Evolutionary conservation across 1,140 invertebrate genomes (phyloP).

Genomic region (Neotoxoptera formosana): DNA sequence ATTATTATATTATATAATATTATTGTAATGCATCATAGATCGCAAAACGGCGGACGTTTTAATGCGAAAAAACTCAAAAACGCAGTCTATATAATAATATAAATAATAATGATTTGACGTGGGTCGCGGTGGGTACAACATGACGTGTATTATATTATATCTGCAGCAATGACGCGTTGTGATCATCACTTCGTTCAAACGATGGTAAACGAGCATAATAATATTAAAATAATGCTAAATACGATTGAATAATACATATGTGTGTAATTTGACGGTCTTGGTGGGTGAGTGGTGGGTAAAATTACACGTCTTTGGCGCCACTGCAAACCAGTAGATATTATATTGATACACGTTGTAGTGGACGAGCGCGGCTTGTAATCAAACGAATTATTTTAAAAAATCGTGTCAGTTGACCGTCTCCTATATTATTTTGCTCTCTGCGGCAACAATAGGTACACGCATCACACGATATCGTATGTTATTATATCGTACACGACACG

Average conservation of each 20-base stretch:
- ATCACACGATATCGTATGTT: too few species aligned
- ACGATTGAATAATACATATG: too few species aligned
- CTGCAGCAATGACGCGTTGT: background rate
- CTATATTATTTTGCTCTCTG: background rate
- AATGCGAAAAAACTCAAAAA: background rate
- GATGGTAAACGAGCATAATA: background rate
- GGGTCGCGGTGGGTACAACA: too few species aligned
- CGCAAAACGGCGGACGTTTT: background rate
- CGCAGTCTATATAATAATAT: background rate
- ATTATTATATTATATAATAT: too few species aligned
- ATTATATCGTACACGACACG: background rate
- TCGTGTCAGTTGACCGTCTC: background rate
- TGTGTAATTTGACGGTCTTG: too few species aligned
- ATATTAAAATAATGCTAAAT: too few species aligned
- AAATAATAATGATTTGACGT: background rate
- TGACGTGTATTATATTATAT: background rate
- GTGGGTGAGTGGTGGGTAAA: too few species aligned
- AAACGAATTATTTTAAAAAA: background rate
- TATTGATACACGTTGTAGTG: background rate
- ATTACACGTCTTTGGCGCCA: too few species aligned
- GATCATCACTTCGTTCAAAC: background rate
- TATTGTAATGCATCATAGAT: too few species aligned
- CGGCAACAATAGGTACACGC: background rate
- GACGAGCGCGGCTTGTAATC: background rate
- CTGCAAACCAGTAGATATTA: too few species aligned